A percentile compares a stretch with the other conserved stretches of the same genome.
phyloP scores from a whole-genome alignment of 2,113 vertebrate species.

The Hippotragus niger region DNA sequence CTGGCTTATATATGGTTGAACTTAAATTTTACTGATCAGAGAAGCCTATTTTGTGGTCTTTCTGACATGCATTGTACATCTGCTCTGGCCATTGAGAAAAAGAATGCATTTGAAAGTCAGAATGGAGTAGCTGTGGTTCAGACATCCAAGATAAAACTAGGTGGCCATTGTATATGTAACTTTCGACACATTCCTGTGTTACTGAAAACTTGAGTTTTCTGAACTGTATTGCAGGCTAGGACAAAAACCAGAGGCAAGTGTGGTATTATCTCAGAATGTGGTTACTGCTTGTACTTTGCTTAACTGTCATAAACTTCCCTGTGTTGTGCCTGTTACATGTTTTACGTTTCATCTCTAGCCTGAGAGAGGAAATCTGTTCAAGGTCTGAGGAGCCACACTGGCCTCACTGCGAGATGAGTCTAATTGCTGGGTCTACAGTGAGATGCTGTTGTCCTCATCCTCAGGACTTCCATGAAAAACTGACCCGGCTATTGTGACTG shows the following conservation, averaged over 20 bases:
- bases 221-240: neutral
- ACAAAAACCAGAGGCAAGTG: no score
- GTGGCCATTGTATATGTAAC: neutral
- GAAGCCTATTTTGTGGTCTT: neutral
- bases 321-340: neutral
- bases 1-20: neutral
- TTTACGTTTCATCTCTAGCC: accelerated
- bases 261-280: neutral
- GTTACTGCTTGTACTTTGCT: neutral
- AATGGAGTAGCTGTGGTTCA: neutral
- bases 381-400: neutral
- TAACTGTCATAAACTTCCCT: neutral
- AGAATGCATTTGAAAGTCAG: neutral
- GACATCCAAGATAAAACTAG: neutral
- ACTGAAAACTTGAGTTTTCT: neutral
- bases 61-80: neutral
- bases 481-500: neutral
- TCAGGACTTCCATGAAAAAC: neutral
- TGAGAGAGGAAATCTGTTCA: neutral
- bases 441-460: neutral
- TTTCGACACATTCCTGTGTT: neutral
- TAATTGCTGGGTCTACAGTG: neutral
- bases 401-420: neutral
- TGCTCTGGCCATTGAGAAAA: neutral
- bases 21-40: neutral